Percentiles rank a stretch among this genome's conserved stretches.
Conservation (phyloP, 2,888 invertebrate genomes). For the Malthinus seriepunctatus region DNA sequence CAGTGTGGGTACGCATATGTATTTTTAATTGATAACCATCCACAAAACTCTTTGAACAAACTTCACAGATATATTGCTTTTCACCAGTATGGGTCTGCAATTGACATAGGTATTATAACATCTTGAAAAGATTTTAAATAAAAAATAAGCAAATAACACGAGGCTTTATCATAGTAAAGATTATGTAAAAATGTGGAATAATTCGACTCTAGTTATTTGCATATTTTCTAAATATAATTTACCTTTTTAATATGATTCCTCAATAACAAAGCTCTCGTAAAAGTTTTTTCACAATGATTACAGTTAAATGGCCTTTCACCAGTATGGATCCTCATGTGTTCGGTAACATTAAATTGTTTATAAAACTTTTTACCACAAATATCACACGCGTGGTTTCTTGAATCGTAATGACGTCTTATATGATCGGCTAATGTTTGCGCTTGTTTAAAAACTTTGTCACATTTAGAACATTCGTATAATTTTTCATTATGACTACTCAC, state of each 20-base stretch:
- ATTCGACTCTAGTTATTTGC: too few species aligned
- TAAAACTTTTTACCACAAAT: conserved; percentile 30
- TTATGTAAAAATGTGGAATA: too few species aligned
- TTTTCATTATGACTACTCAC: conserved; percentile 12
- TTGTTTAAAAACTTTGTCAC: conserved; percentile 27
- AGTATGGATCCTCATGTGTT: conserved; percentile 43
- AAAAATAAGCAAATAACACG: neutral
- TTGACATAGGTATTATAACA: neutral
- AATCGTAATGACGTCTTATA: conserved; percentile 27
- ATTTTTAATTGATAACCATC: conserved; percentile 25
- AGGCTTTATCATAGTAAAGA: too few species aligned
- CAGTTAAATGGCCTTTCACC: conserved; percentile 44
- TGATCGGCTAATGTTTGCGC: conserved; percentile 27
- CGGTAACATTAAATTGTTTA: conserved; percentile 26
- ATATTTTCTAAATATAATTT: too few species aligned
- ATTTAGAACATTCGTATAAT: conserved; percentile 28
- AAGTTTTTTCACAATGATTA: conserved; percentile 28
- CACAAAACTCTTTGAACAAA: conserved; percentile 25
- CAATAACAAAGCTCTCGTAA: conserved; percentile 27
- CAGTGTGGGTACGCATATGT: conserved; percentile 27
- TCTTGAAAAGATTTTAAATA: neutral
- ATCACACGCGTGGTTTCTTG: conserved; percentile 24
- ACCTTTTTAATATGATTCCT: conserved; percentile 28
- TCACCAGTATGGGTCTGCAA: conserved; percentile 26
- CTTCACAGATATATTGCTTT: conserved; percentile 17